These are phyloP conservation scores for Pachycephala philippinensis DNA, from an alignment of 2,113 vertebrate species.

Conservation along the genomic window DNA sequence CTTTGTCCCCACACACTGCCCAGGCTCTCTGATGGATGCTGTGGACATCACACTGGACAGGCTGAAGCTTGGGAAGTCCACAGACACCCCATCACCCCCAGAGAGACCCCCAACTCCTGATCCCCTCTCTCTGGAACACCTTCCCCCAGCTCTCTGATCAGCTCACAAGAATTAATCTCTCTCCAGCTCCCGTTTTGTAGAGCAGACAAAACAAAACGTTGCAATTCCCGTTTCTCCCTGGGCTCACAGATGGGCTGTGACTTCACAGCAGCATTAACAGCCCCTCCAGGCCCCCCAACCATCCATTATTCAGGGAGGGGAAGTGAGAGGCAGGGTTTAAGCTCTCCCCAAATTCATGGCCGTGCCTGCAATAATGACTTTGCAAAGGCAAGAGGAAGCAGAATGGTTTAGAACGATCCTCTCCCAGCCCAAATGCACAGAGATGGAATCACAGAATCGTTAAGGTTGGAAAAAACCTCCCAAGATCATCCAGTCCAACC, in stretches of 20 bases:
- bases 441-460: background rate
- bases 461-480: background rate
- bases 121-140: accelerated
- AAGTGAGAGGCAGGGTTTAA: background rate
- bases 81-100: background rate
- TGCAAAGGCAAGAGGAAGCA: background rate
- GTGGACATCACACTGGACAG: background rate
- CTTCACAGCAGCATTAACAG: background rate
- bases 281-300: background rate
- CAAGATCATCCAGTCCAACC: background rate
- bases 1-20: background rate
- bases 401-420: background rate
- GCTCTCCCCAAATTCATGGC: background rate
- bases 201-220: background rate
- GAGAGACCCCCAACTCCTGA: background rate
- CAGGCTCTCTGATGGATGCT: background rate
- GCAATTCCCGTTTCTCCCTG: background rate
- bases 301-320: background rate
- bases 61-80: background rate
- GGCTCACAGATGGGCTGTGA: conserved; percentile 3
- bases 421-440: background rate
- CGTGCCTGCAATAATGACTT: background rate
- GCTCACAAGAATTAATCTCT: background rate
- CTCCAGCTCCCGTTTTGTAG: background rate
- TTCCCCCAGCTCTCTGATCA: background rate